Evolutionary conservation across 2,888 invertebrate genomes (phyloP).

Genomic region (Crematogaster levior): DNA sequence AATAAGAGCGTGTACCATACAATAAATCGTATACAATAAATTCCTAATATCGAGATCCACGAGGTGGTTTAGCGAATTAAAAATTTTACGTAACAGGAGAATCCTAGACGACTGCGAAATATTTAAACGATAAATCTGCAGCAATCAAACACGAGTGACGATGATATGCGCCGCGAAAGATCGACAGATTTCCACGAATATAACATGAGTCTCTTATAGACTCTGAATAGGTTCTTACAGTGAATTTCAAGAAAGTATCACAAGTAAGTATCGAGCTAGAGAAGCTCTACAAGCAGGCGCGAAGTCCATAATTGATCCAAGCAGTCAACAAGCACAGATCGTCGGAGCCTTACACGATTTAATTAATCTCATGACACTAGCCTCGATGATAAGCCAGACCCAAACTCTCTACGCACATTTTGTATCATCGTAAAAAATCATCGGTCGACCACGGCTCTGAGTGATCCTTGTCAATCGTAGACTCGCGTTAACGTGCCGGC

Average conservation of each 20-base stretch:
- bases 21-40: too few species aligned
- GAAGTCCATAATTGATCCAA: slow-evolving; percentile 17
- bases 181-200: neutral
- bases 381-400: neutral
- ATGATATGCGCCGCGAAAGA: neutral
- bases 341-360: neutral
- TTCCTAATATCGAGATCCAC: neutral
- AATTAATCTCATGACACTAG: neutral
- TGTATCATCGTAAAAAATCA: neutral
- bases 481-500: slow-evolving; percentile 16
- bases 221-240: neutral
- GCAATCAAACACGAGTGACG: neutral
- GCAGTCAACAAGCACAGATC: neutral
- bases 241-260: slow-evolving; percentile 11
- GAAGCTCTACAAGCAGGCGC: slow-evolving; percentile 19
- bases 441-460: neutral
- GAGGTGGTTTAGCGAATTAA: neutral
- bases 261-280: neutral
- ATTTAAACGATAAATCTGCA: neutral
- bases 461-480: neutral
- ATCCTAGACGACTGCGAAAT: neutral
- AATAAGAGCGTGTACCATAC: neutral
- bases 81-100: neutral
- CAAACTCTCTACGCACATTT: neutral
- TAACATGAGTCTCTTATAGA: neutral